These are phyloP conservation scores for Campopleginae sp. DNA, from an alignment of 2,888 invertebrate genomes.

Conservation along the genomic window DNA sequence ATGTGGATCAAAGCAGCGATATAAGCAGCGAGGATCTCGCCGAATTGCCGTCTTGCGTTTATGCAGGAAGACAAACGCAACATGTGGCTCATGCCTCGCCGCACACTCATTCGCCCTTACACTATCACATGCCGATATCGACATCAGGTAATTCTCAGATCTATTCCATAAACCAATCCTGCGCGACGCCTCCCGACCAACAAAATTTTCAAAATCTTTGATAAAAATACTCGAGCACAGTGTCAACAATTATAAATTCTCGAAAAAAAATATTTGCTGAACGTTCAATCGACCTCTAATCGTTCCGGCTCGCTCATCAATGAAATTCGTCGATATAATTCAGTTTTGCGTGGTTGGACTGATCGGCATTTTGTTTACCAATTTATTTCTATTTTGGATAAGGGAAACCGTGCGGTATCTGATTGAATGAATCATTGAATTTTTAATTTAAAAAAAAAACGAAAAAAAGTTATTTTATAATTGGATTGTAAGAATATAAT, in stretches of 20 bases:
- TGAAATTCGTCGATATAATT: not conserved
- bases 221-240: not conserved
- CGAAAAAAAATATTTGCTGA: not conserved
- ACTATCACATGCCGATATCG: conserved; percentile 82
- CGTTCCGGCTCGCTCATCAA: not conserved
- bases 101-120: conserved; percentile 80
- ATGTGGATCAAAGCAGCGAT: conserved; percentile 82
- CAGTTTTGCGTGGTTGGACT: not conserved
- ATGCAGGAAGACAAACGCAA: conserved; percentile 87
- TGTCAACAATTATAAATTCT: not conserved
- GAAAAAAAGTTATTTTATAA: not conserved
- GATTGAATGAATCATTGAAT: not conserved
- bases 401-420: no score
- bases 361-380: not conserved
- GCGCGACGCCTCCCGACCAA: not conserved
- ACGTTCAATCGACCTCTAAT: not conserved
- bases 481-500: not conserved
- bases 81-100: conserved; percentile 79
- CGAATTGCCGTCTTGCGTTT: conserved; percentile 93
- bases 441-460: not conserved
- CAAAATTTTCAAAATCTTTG: not conserved
- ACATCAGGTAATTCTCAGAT: conserved; percentile 77
- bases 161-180: not conserved
- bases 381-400: no score
- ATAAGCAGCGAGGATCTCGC: conserved; percentile 87